These are phyloP conservation scores for Acrocephalus scirpaceus DNA, from an alignment of 2,797 vertebrate genomes.

Conservation along the genomic window DNA sequence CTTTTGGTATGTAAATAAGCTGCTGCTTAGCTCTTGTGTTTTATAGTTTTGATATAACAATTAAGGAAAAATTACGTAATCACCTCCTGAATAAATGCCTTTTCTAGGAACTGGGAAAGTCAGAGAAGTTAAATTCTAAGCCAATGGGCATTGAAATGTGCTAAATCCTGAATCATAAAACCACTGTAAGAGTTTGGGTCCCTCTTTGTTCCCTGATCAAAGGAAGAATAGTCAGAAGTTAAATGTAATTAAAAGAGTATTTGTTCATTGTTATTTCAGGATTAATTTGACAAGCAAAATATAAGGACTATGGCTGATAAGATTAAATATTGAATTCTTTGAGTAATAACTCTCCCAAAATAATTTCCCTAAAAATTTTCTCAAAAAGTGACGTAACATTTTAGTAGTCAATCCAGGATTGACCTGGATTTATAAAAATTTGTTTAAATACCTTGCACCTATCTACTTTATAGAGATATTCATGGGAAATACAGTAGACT, in stretches of 20 bases:
- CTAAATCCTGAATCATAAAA: neutral
- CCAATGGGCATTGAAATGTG: neutral
- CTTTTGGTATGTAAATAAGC: conserved; percentile 23
- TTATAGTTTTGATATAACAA: neutral
- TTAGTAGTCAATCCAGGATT: neutral
- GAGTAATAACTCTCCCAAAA: neutral
- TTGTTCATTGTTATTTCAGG: neutral
- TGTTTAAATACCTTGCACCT: neutral
- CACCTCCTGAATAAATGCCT: neutral
- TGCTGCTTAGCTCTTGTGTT: neutral
- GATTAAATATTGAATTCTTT: neutral
- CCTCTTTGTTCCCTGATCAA: neutral
- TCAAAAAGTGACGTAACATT: neutral
- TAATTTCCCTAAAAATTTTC: neutral
- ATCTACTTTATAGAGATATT: neutral
- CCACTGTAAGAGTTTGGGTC: neutral
- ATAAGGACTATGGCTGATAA: neutral
- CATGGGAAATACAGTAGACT: neutral
- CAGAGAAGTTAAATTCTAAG: neutral
- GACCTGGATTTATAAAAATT: neutral
- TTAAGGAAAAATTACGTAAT: neutral
- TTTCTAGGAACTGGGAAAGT: neutral
- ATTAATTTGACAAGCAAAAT: neutral
- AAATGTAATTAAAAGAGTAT: neutral
- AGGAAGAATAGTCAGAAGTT: neutral